These are phyloP conservation scores for Drosophila novamexicana DNA, from an alignment of 1,140 invertebrate species.

Conservation along the genomic window DNA sequence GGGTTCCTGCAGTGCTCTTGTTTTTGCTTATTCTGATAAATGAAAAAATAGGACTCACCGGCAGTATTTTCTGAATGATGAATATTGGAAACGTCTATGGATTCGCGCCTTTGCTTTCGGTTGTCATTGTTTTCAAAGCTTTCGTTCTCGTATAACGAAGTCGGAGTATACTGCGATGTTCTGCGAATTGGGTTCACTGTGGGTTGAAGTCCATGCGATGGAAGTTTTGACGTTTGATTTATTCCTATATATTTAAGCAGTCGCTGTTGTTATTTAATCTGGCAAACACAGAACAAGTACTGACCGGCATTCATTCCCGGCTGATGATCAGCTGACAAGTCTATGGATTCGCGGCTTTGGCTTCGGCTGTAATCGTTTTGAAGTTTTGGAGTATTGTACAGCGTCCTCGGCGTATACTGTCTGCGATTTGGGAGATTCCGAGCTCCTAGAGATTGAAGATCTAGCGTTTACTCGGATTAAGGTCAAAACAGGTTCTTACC, in stretches of 20 bases:
- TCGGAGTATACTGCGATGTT: neutral
- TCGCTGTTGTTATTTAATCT: no score
- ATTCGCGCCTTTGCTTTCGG: neutral
- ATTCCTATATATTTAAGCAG: no score
- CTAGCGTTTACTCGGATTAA: neutral
- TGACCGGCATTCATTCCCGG: no score
- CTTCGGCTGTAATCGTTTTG: no score
- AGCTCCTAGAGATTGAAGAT: neutral
- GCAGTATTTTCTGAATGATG: neutral
- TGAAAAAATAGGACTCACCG: neutral
- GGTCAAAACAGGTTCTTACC: neutral
- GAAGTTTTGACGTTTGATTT: neutral
- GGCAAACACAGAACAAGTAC: no score
- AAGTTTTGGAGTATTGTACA: no score
- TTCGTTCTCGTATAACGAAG: neutral
- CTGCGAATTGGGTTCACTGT: neutral
- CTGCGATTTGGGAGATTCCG: neutral
- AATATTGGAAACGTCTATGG: neutral
- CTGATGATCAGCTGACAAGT: no score
- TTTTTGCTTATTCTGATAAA: no score
- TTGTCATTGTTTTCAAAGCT: neutral
- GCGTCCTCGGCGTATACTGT: neutral
- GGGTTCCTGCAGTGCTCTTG: neutral
- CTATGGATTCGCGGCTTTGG: no score
- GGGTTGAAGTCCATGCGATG: neutral